Percentiles rank a stretch among this genome's conserved stretches.
Evolutionary conservation across 2,113 vertebrate genomes (phyloP).

Genomic region (Tachysurus fulvidraco): DNA sequence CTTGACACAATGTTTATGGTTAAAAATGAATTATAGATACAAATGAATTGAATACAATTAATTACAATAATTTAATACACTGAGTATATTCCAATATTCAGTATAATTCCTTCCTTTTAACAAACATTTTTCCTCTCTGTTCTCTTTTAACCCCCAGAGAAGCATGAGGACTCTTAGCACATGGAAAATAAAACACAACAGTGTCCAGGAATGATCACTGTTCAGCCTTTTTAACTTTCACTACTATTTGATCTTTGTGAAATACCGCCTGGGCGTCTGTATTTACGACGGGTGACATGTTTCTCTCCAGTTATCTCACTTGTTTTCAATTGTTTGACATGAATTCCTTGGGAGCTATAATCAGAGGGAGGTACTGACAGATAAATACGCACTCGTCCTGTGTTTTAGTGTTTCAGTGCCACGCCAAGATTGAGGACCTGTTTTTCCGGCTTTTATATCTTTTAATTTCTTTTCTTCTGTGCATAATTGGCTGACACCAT

Average conservation of each 20-base stretch:
- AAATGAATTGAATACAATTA: background rate
- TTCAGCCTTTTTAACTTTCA: background rate
- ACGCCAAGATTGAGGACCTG: background rate
- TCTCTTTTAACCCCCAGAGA: background rate
- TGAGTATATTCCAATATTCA: background rate
- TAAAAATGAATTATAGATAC: background rate
- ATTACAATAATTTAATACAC: background rate
- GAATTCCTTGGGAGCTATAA: slow-evolving; percentile 12
- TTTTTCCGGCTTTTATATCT: slow-evolving; percentile 17
- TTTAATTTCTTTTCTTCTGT: background rate
- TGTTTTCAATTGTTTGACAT: background rate
- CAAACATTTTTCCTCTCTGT: background rate
- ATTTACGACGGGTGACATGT: background rate
- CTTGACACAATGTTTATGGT: background rate
- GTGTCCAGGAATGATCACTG: background rate
- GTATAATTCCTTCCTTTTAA: background rate
- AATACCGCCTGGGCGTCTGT: background rate
- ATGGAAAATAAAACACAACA: too few relatives aligned
- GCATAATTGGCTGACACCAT: background rate
- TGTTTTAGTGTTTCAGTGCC: background rate
- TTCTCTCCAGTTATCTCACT: background rate
- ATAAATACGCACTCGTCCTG: slow-evolving; percentile 8
- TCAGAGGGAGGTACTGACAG: slow-evolving; percentile 13
- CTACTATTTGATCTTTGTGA: background rate
- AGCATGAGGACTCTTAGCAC: background rate